A percentile compares a stretch with the other conserved stretches of the same genome.
These are phyloP conservation scores for Drosophila lowei DNA, from an alignment of 1,140 invertebrate genomes.

Conservation along the genomic window DNA sequence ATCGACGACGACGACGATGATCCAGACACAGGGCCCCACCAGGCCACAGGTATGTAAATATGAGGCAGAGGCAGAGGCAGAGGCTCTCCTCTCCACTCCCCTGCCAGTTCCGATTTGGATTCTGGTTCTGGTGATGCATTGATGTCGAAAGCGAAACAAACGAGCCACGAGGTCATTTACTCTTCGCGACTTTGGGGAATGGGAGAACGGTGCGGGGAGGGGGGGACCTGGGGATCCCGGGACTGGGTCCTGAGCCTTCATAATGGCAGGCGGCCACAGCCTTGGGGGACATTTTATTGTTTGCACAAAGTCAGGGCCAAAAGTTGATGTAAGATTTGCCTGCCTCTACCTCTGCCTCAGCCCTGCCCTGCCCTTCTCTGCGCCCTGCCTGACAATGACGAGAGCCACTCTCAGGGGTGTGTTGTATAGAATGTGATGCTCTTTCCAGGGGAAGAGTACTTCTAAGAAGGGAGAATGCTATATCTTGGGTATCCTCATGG, in stretches of 20 bases:
- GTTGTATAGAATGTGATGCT: conserved; percentile 51
- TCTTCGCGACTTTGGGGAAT: conserved; percentile 26
- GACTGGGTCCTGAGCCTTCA: conserved; percentile 31
- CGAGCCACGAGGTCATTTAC: conserved; percentile 79
- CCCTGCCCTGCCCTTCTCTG: neutral
- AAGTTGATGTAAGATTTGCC: conserved; percentile 82
- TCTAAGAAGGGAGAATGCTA: too few relatives aligned
- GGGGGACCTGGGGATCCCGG: conserved; percentile 4
- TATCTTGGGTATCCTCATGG: too few relatives aligned
- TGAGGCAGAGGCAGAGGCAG: conserved; percentile 8
- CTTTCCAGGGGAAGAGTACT: conserved; percentile 17
- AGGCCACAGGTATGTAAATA: conserved; percentile 82
- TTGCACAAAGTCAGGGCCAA: conserved; percentile 68
- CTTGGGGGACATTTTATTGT: conserved; percentile 83
- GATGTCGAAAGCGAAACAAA: conserved; percentile 81
- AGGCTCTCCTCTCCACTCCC: too few relatives aligned
- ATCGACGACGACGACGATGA: conserved; percentile 50
- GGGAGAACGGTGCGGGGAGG: too few relatives aligned
- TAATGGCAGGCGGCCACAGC: conserved; percentile 68
- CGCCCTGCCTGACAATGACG: conserved; percentile 24
- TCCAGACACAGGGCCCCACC: conserved; percentile 58
- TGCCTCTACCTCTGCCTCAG: conserved; percentile 1
- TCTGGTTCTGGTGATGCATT: conserved; percentile 65
- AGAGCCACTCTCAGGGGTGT: conserved; percentile 59
- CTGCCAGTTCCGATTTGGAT: conserved; percentile 2